Percentiles rank a stretch among this genome's conserved stretches.
phyloP scores from a whole-genome alignment of 2,888 invertebrate species.

The Nipponacmea schrenckii region DNA sequence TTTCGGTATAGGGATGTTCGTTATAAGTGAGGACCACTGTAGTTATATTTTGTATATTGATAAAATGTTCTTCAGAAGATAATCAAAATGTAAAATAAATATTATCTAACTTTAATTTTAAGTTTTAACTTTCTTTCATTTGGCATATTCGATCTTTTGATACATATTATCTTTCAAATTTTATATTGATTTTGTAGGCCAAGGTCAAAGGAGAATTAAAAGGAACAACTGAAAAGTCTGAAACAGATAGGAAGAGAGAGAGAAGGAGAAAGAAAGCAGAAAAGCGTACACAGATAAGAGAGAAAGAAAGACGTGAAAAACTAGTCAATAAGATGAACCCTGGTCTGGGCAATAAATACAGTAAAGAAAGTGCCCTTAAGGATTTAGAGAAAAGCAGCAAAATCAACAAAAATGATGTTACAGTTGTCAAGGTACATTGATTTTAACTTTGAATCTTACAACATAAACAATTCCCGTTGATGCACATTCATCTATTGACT shows the following conservation, averaged over 20 bases:
- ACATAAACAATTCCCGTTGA: not conserved
- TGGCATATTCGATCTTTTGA: too few relatives aligned
- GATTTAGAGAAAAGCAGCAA: slow-evolving; percentile 74
- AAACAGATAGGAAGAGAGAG: slow-evolving; percentile 89
- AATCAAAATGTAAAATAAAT: too few relatives aligned
- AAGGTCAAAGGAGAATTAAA: slow-evolving; percentile 70
- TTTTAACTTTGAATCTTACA: not conserved
- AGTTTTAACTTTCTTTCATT: too few relatives aligned
- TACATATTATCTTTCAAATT: too few relatives aligned
- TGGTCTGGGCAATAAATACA: slow-evolving; percentile 72
- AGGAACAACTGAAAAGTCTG: slow-evolving; percentile 83
- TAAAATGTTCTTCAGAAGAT: too few relatives aligned
- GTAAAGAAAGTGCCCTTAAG: slow-evolving; percentile 74
- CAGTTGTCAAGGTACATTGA: slow-evolving; percentile 71
- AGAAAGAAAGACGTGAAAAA: slow-evolving; percentile 76
- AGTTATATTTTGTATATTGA: too few relatives aligned
- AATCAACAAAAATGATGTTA: slow-evolving; percentile 41
- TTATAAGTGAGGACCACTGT: too few relatives aligned
- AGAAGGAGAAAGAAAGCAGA: slow-evolving; percentile 72
- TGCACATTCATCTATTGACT: too few relatives aligned
- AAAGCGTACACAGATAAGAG: slow-evolving; percentile 79
- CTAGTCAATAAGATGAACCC: slow-evolving; percentile 66
- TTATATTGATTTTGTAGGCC: slow-evolving; percentile 43
- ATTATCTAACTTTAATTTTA: too few relatives aligned
- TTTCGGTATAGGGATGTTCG: too few relatives aligned